Percentiles rank a stretch among this genome's conserved stretches.
Evolutionary conservation across 2,113 vertebrate genomes (phyloP).

Genomic region (Petrocephalus zakoni): DNA sequence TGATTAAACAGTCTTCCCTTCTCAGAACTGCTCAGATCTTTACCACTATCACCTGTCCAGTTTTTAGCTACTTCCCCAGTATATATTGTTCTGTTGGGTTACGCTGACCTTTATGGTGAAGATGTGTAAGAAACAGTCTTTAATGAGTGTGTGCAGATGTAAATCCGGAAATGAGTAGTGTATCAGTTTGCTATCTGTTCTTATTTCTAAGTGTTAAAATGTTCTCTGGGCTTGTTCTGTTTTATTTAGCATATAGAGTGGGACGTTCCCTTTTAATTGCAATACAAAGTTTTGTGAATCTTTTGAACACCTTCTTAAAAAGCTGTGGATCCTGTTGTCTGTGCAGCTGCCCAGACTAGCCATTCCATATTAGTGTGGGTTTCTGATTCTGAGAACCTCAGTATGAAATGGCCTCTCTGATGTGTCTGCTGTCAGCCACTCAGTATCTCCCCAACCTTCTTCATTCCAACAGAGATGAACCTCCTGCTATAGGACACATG

Average conservation of each 20-base stretch:
- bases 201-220: background rate
- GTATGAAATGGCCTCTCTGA: background rate
- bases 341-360: background rate
- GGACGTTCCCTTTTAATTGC: background rate
- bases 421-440: background rate
- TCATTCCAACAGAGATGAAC: background rate
- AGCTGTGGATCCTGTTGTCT: background rate
- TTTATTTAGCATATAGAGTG: background rate
- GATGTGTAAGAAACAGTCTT: background rate
- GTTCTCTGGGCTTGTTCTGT: background rate
- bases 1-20: background rate
- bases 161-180: background rate
- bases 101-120: background rate
- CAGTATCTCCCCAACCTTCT: background rate
- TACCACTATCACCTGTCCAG: background rate
- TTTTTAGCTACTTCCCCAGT: background rate
- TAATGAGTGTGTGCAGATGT: background rate
- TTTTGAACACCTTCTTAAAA: background rate
- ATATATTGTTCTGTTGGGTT: background rate
- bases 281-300: background rate
- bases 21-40: background rate
- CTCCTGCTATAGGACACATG: background rate
- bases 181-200: background rate
- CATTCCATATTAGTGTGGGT: background rate
- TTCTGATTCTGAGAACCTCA: background rate